Evolutionary conservation across 2,797 vertebrate genomes (phyloP).

Genomic region (Hippopotamyrus pictus): DNA sequence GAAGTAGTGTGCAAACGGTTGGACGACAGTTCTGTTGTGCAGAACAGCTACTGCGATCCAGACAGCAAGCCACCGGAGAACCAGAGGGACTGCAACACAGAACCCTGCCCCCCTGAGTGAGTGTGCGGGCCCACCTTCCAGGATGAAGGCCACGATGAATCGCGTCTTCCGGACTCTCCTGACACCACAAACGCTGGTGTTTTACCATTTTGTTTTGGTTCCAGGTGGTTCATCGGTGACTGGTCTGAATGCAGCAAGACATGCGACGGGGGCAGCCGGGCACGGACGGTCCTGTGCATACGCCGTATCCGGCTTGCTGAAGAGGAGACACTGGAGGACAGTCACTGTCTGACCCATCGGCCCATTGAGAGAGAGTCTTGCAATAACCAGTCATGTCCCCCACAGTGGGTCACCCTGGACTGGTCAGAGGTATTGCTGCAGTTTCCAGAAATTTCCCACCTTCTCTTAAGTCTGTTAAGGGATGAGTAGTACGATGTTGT

Average conservation of each 20-base stretch:
- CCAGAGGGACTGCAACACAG: slow-evolving; percentile 86
- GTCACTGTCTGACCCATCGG: slow-evolving; percentile 83
- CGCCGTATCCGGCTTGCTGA: slow-evolving; percentile 82
- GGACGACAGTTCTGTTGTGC: slow-evolving; percentile 89
- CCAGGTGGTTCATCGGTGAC: slow-evolving; percentile 95
- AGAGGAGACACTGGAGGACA: slow-evolving; percentile 87
- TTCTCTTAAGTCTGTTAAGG: neutral
- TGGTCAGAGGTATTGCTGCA: slow-evolving; percentile 86
- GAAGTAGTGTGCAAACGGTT: slow-evolving; percentile 90
- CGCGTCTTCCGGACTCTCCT: neutral
- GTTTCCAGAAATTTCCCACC: neutral
- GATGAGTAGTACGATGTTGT: neutral
- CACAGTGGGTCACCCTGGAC: slow-evolving; percentile 91
- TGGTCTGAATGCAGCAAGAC: slow-evolving; percentile 95
- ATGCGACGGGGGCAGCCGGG: slow-evolving; percentile 83
- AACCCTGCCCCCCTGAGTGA: slow-evolving; percentile 94
- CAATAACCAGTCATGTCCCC: slow-evolving; percentile 96
- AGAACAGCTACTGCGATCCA: slow-evolving; percentile 92
- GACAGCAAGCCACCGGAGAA: slow-evolving; percentile 91
- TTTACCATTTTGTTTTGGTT: neutral
- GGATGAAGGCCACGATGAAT: neutral
- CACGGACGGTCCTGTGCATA: slow-evolving; percentile 85
- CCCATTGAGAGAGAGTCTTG: slow-evolving; percentile 87
- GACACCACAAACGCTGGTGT: neutral
- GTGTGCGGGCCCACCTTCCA: slow-evolving; percentile 46